Evolutionary conservation across 2,113 vertebrate species (phyloP).

Genomic region (Misgurnus anguillicaudatus): DNA sequence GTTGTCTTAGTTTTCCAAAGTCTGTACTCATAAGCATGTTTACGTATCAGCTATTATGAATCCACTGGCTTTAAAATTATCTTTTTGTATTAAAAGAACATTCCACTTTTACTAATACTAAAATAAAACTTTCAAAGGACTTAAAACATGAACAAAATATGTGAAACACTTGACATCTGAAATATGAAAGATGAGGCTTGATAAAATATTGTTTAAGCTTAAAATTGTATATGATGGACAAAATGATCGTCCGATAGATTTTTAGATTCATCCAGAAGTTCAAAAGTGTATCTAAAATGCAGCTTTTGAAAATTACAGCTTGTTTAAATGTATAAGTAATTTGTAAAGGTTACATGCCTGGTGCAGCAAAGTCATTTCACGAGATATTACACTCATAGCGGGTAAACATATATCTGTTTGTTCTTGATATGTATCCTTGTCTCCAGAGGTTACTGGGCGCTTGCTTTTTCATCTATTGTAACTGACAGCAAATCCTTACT

Average conservation of each 20-base stretch:
- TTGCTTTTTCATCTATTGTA: conserved; percentile 20
- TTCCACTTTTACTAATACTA: not conserved
- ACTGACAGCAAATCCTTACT: conserved; percentile 29
- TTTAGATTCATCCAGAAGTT: conserved; percentile 6
- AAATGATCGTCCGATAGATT: not conserved
- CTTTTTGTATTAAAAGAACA: too few relatives aligned
- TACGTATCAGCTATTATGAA: too few relatives aligned
- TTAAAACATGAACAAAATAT: not conserved
- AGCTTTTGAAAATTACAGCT: not conserved
- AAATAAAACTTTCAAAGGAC: not conserved
- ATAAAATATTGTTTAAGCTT: not conserved
- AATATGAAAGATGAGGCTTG: conserved; percentile 1
- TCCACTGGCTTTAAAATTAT: too few relatives aligned
- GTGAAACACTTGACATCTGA: not conserved
- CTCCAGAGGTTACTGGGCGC: conserved; percentile 10
- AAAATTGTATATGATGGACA: conserved; percentile 2
- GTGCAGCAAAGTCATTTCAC: conserved; percentile 16
- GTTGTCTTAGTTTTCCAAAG: too few relatives aligned
- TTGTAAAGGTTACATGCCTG: conserved; percentile 11
- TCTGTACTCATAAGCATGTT: too few relatives aligned
- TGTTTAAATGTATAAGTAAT: conserved; percentile 21
- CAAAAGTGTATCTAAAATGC: not conserved
- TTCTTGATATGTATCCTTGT: conserved; percentile 17
- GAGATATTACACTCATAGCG: not conserved
- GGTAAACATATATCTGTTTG: conserved; percentile 30